Conservation (phyloP, 2,113 vertebrate species). For the Prochilodus magdalenae region DNA sequence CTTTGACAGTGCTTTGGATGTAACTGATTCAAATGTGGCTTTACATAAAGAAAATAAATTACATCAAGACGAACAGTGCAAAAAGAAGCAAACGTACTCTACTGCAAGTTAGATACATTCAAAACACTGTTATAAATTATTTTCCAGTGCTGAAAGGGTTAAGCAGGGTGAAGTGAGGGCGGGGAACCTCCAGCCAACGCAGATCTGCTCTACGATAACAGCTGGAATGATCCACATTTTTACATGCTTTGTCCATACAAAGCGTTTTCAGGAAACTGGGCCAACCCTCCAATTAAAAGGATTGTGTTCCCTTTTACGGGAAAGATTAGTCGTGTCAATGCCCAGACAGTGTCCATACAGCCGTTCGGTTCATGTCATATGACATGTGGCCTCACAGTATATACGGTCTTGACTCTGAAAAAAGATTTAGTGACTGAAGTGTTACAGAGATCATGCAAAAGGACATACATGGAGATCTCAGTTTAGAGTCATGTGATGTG, state of each 20-base stretch:
- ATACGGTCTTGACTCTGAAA: neutral
- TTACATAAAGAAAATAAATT: too few species aligned
- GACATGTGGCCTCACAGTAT: slow-evolving; percentile 7
- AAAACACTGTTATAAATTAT: neutral
- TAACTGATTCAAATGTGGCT: too few species aligned
- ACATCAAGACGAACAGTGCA: too few species aligned
- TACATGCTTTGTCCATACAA: slow-evolving; percentile 33
- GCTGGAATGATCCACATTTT: slow-evolving; percentile 31
- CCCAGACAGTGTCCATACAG: neutral
- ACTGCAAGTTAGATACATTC: too few species aligned
- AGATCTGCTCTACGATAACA: slow-evolving; percentile 39
- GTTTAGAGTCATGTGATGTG: neutral
- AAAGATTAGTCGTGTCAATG: neutral
- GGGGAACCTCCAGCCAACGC: slow-evolving; percentile 42
- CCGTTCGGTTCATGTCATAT: slow-evolving; percentile 4
- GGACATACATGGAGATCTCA: neutral
- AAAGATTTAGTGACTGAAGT: neutral
- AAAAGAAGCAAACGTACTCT: too few species aligned
- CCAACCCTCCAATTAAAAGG: slow-evolving; percentile 32
- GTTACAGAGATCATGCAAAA: neutral
- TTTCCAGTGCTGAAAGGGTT: slow-evolving; percentile 34
- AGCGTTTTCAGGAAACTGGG: slow-evolving; percentile 29
- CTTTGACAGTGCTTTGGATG: neutral
- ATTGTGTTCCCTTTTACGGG: slow-evolving; percentile 3
- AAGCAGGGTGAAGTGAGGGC: slow-evolving; percentile 40